Evolutionary conservation across 1,140 invertebrate genomes (phyloP).

Genomic region (Frieseomelitta varia): DNA sequence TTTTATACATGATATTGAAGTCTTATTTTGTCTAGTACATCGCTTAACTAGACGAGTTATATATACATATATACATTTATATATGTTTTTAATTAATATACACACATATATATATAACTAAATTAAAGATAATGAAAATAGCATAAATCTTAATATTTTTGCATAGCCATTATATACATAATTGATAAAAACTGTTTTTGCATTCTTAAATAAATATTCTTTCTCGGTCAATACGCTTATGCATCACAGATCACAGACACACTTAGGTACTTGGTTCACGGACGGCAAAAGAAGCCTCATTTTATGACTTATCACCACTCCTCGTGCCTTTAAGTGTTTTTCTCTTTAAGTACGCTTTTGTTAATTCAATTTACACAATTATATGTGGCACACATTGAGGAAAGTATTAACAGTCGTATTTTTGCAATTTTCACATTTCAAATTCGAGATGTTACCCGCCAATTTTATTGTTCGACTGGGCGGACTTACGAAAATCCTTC

Average conservation of each 20-base stretch:
- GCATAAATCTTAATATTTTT: slow-evolving; percentile 29
- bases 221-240: slow-evolving; percentile 56
- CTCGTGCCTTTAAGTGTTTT: slow-evolving; percentile 12
- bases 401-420: not conserved
- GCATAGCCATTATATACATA: slow-evolving; percentile 52
- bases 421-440: not conserved
- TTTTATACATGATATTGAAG: slow-evolving; percentile 56
- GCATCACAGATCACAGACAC: slow-evolving; percentile 75
- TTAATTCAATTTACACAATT: slow-evolving; percentile 9
- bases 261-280: slow-evolving; percentile 76
- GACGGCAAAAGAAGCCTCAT: slow-evolving; percentile 40
- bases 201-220: slow-evolving; percentile 63
- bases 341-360: slow-evolving; percentile 38
- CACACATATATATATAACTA: slow-evolving; percentile 33
- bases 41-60: slow-evolving; percentile 5
- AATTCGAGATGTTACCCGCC: not conserved
- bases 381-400: not conserved
- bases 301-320: slow-evolving; percentile 34
- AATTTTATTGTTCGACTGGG: not conserved
- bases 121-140: slow-evolving; percentile 24
- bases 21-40: slow-evolving; percentile 47
- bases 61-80: slow-evolving; percentile 48
- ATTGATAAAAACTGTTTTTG: slow-evolving; percentile 42
- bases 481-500: not conserved
- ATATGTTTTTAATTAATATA: slow-evolving; percentile 42